phyloP scores from a whole-genome alignment of 1,140 invertebrate species.

The Camponotus floridanus region DNA sequence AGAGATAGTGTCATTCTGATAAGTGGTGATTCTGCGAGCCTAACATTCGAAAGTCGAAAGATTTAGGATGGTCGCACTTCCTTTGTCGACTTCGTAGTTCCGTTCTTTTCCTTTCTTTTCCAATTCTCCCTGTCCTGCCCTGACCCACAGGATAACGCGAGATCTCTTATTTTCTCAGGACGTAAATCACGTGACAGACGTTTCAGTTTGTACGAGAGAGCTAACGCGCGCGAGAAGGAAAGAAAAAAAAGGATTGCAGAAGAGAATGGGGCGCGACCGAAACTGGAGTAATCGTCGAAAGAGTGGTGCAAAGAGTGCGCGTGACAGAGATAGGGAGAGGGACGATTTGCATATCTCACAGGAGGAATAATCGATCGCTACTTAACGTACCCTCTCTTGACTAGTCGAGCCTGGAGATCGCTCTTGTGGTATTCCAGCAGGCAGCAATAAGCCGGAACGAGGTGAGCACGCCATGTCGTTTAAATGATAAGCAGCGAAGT shows the following conservation, averaged over 20 bases:
- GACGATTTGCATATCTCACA: constrained; percentile 83
- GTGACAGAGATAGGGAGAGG: constrained; percentile 21
- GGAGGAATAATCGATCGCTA: constrained; percentile 83
- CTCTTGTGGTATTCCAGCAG: constrained; percentile 29
- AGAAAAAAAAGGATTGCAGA: constrained; percentile 27
- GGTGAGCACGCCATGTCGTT: constrained; percentile 23
- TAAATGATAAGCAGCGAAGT: constrained; percentile 52
- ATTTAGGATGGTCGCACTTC: constrained; percentile 76
- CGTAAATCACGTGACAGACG: constrained; percentile 83
- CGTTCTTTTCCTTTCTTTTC: constrained; percentile 36
- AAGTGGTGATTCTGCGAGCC: constrained; percentile 49
- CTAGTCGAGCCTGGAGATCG: constrained; percentile 21
- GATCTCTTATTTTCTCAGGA: constrained; percentile 77
- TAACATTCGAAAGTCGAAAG: constrained; percentile 64
- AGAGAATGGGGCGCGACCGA: constrained; percentile 35
- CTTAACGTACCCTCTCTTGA: constrained; percentile 75
- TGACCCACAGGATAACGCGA: neutral
- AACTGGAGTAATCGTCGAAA: constrained; percentile 63
- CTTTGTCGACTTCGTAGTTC: constrained; percentile 69
- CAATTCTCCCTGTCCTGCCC: constrained; percentile 23
- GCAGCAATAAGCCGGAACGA: constrained; percentile 46
- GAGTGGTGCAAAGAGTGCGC: constrained; percentile 34
- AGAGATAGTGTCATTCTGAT: constrained; percentile 48
- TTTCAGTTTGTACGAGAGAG: constrained; percentile 72
- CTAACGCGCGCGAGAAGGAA: constrained; percentile 37